These are phyloP conservation scores for Glandiceps talaboti DNA, from an alignment of 53 echinoderm and acorn worm species.

Conservation along the genomic window DNA sequence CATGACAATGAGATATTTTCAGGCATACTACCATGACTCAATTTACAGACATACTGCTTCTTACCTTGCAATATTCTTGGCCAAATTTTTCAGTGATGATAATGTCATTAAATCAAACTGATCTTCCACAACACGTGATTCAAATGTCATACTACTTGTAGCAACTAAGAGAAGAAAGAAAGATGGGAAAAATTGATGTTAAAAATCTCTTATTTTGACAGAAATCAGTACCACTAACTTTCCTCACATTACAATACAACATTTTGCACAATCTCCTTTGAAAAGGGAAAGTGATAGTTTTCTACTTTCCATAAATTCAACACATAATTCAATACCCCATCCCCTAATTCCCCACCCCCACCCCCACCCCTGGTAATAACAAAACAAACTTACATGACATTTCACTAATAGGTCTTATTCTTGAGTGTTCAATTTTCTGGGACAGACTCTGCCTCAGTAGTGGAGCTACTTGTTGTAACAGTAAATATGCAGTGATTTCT, in stretches of 20 bases:
- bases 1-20: not conserved
- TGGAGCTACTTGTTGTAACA: constrained; percentile 55
- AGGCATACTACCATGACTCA: not conserved
- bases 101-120: constrained; percentile 52
- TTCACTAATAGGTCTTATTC: constrained; percentile 25
- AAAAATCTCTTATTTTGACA: no score
- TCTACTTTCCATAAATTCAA: no score
- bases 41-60: not conserved
- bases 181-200: no score
- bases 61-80: constrained; percentile 79
- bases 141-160: not conserved
- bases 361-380: no score
- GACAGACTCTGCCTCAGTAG: constrained; percentile 58
- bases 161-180: not conserved
- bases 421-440: constrained; percentile 48
- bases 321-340: no score
- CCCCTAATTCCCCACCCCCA: no score
- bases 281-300: no score
- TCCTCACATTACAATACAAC: no score
- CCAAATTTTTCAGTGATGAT: constrained; percentile 69
- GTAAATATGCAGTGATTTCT: constrained; percentile 75
- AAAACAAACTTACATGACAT: constrained; percentile 15
- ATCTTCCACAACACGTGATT: not conserved
- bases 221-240: no score
- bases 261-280: no score